Evolutionary conservation across 2,888 invertebrate species (phyloP), one percentile per base, ranked within the genome.

Genomic region (Eupithecia abbreviata): DNA sequence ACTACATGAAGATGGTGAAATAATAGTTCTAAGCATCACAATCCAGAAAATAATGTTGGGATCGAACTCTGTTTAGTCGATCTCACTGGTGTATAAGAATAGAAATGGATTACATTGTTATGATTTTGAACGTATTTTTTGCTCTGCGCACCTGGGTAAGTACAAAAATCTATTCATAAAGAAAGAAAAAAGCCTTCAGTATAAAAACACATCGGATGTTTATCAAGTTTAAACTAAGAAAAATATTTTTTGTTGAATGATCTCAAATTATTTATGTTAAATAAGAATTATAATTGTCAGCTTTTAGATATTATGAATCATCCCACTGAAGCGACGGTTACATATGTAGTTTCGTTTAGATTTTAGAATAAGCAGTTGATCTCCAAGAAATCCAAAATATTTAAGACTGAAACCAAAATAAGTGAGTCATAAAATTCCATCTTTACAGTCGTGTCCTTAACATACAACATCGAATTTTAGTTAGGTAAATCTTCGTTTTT

Each of bases 221-320:
- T 78, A 77, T 84, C 79, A 75, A 77, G 73, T 80, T 15, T 43
- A 85, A 84, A 82, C 82, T 88, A 88, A 87, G 85, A 88, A 88
- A 90, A 90, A 72, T 47, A 73, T 79, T 84, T 82, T 89, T 86
- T 91, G 90, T 90, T 89, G 88, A 92, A 89, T 94, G 94, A 95
- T 95, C 94, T 95, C 94, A 94, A 92, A 92, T 93, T 93, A 92
- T 93, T 93, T 92, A 93, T 91, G 88, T 92, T 87, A 89, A 90
- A 90, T 90, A 87, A 86, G 85, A 84, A 85, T 87, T 86, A 91
- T 91, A 89, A 88, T 89, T 89, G 89, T 69, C 69, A 1, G 47
- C 47, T 47, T 69, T 69, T 69, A 69, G 47, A 45, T 69, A 30
- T 45, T 69, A 69, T 69, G 18, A 10, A 30, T 77, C 76, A 77